Percentiles rank a stretch among this genome's conserved stretches.
phyloP scores from a whole-genome alignment of 1,140 invertebrate genomes.

The Bombus confusus region DNA sequence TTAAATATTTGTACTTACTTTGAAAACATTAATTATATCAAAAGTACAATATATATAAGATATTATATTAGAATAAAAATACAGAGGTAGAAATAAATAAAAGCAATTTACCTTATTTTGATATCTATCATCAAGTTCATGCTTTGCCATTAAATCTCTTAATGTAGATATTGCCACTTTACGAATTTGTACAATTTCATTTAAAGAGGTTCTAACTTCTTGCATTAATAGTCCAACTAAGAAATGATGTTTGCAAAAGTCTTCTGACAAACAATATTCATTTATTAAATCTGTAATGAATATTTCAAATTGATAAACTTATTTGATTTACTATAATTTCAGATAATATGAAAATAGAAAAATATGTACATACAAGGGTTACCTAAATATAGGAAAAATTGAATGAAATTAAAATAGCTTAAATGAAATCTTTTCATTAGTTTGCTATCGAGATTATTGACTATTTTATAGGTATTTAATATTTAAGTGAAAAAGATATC shows the following conservation, averaged over 20 bases:
- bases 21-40: not conserved
- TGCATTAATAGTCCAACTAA: conserved; percentile 91
- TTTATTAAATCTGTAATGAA: conserved; percentile 82
- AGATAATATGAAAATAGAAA: conserved; percentile 23
- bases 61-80: not conserved
- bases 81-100: not conserved
- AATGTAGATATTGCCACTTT: conserved; percentile 90
- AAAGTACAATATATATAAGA: not conserved
- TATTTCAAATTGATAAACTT: conserved; percentile 35
- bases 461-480: not conserved
- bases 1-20: not conserved
- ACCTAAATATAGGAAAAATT: conserved; percentile 37
- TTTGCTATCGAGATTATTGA: not conserved
- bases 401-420: conserved; percentile 35
- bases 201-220: conserved; percentile 90
- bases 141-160: conserved; percentile 94
- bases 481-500: not conserved
- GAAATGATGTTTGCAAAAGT: conserved; percentile 95
- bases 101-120: conserved; percentile 83
- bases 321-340: not conserved
- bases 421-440: conserved; percentile 4
- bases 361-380: conserved; percentile 30
- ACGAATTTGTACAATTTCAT: conserved; percentile 91
- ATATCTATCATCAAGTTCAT: conserved; percentile 96
- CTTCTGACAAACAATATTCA: conserved; percentile 87